phyloP scores from a whole-genome alignment of 1,140 invertebrate species.

The Nebria ingens region DNA sequence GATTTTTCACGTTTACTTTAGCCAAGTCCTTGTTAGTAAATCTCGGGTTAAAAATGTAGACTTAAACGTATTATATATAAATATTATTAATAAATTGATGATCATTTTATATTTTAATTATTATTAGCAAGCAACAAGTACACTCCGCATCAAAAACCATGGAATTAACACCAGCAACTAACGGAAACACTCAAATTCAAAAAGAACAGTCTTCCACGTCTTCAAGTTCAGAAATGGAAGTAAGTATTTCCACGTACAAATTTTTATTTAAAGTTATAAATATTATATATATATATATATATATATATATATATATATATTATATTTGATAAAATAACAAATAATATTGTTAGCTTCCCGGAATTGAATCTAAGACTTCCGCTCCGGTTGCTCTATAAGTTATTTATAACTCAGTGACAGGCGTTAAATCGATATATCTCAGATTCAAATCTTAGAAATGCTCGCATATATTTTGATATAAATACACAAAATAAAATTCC shows the following conservation, averaged over 20 bases:
- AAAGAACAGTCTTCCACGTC: background rate
- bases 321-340: background rate
- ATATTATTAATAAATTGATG: background rate
- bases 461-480: too few species aligned
- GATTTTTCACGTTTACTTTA: background rate
- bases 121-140: background rate
- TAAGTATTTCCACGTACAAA: background rate
- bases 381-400: background rate
- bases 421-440: background rate
- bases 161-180: background rate
- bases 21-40: background rate
- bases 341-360: background rate
- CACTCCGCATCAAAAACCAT: background rate
- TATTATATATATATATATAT: background rate
- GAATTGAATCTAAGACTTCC: background rate
- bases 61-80: background rate
- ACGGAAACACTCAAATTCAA: background rate
- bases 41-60: too few species aligned
- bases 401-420: background rate
- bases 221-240: background rate
- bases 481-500: too few species aligned
- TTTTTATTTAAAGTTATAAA: too few species aligned
- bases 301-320: background rate
- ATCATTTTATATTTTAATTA: background rate
- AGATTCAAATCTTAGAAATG: too few species aligned